Evolutionary conservation across 64 coral and sea anemone genomes (phyloP).

Genomic region (Actinia equina): DNA sequence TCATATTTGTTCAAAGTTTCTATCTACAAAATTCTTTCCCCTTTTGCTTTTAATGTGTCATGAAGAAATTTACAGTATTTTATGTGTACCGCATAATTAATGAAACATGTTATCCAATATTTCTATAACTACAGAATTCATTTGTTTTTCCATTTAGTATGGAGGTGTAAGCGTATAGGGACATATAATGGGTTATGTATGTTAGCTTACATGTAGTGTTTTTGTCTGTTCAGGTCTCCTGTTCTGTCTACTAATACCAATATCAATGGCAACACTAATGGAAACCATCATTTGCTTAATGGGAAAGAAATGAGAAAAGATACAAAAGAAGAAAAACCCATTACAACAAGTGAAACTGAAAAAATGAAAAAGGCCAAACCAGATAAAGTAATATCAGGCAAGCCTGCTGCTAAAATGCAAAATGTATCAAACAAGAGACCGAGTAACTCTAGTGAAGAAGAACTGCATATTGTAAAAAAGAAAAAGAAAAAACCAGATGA

Average conservation of each 20-base stretch:
- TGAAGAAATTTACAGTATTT: too few relatives aligned
- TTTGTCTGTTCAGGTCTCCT: not conserved
- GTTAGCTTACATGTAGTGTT: not conserved
- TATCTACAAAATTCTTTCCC: too few relatives aligned
- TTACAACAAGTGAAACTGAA: slow-evolving; percentile 31
- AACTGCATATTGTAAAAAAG: slow-evolving; percentile 40
- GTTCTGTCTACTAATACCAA: not conserved
- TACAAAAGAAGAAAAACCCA: slow-evolving; percentile 9
- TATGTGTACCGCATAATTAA: too few relatives aligned
- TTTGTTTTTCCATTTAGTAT: too few relatives aligned
- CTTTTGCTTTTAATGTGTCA: too few relatives aligned
- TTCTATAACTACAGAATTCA: too few relatives aligned
- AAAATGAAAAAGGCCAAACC: slow-evolving; percentile 40
- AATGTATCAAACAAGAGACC: not conserved
- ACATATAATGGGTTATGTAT: too few relatives aligned
- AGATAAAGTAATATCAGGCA: not conserved
- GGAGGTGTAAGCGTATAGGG: too few relatives aligned
- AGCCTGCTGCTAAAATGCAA: not conserved
- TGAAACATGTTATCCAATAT: too few relatives aligned
- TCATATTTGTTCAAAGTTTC: too few relatives aligned
- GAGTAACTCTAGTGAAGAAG: slow-evolving; percentile 17
- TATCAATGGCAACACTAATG: not conserved
- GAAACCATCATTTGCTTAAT: slow-evolving; percentile 6
- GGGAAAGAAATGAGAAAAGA: slow-evolving; percentile 49
- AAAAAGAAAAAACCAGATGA: slow-evolving; percentile 91